phyloP scores from a whole-genome alignment of 64 coral and sea anemone species.

The Stichodactyla helianthus region DNA sequence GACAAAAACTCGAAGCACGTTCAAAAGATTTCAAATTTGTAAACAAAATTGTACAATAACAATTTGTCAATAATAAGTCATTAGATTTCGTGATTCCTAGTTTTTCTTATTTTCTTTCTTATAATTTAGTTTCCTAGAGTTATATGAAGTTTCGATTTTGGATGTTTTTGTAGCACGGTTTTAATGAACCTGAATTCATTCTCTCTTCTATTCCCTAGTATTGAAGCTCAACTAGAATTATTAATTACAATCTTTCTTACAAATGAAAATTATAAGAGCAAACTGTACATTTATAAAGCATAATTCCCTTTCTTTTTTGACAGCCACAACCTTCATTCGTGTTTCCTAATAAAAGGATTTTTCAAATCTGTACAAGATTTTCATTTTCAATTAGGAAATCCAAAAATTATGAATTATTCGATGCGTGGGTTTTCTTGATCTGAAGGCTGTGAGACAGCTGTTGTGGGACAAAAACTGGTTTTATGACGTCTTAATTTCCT shows the following conservation, averaged over 20 bases:
- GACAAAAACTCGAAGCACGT: no score
- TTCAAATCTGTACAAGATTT: not conserved
- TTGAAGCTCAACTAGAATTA: not conserved
- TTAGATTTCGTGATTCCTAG: no score
- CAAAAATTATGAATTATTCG: not conserved
- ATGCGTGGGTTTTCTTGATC: not conserved
- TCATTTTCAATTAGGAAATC: not conserved
- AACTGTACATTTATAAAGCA: not conserved
- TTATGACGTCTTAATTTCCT: not conserved
- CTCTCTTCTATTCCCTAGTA: not conserved
- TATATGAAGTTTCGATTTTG: not conserved
- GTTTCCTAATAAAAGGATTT: not conserved
- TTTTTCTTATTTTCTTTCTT: not conserved
- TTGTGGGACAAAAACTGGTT: not conserved
- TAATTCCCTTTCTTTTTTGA: not conserved
- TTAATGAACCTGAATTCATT: not conserved
- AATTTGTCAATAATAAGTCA: no score
- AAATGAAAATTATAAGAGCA: not conserved
- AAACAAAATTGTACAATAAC: no score
- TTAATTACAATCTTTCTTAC: not conserved
- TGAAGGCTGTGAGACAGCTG: not conserved
- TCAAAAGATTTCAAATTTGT: no score
- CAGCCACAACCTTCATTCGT: not conserved
- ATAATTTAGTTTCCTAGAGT: not conserved
- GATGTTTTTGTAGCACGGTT: not conserved